phyloP scores from a whole-genome alignment of 2,888 invertebrate species.

The Hedychridium roseum region DNA sequence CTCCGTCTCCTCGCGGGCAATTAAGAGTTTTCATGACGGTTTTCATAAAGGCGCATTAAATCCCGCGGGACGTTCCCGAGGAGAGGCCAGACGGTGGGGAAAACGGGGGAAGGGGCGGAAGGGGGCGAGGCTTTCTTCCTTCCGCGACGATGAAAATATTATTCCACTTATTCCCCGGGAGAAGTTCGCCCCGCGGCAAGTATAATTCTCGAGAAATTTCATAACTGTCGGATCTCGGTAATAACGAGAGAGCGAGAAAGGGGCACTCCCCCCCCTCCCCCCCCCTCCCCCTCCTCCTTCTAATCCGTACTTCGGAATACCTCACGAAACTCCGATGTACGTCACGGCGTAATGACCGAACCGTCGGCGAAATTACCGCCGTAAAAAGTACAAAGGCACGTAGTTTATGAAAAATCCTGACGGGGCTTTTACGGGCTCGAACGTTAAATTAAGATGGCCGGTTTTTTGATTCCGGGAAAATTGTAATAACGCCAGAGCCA shows the following conservation, averaged over 20 bases:
- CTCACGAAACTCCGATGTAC: too few relatives aligned
- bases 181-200: constrained; percentile 38
- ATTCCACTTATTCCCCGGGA: constrained; percentile 58
- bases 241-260: constrained; percentile 43
- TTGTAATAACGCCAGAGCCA: too few relatives aligned
- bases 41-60: constrained; percentile 60
- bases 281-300: too few relatives aligned
- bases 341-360: too few relatives aligned
- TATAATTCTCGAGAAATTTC: constrained; percentile 62
- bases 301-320: too few relatives aligned
- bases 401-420: too few relatives aligned
- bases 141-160: constrained; percentile 46
- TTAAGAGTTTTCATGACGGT: constrained; percentile 58
- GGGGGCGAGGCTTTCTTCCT: constrained; percentile 5
- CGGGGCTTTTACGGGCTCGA: too few relatives aligned
- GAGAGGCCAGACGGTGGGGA: constrained; percentile 19
- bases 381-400: too few relatives aligned
- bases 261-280: too few relatives aligned
- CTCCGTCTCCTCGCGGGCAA: constrained; percentile 47
- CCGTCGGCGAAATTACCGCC: too few relatives aligned
- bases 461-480: too few relatives aligned
- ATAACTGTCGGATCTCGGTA: constrained; percentile 57
- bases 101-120: constrained; percentile 13
- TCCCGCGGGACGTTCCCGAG: constrained; percentile 34
- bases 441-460: too few relatives aligned